Base-by-base conservation (phyloP, 2,888 invertebrate genomes). In the Cremastinae sp. region DNA sequence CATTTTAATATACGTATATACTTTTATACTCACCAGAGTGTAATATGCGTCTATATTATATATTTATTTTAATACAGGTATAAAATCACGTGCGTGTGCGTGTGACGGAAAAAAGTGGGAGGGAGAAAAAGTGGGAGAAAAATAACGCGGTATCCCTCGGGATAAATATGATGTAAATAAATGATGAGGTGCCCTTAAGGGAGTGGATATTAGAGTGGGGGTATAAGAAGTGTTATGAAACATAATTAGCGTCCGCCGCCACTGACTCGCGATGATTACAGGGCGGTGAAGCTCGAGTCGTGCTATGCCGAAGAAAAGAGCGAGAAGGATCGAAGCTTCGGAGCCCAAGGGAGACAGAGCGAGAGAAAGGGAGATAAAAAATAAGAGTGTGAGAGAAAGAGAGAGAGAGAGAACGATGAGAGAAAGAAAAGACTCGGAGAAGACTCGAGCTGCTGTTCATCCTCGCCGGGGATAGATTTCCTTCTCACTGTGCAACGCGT, bases 161-260 rank as follows among this genome's bases (percentile, higher is more conserved):
- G 86, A 86, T 85, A 87, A 89, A 88, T 88, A 88, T 85, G 89
- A 89, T 89, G 89, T 88, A 89, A 89, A 89, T 89, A 88, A 89
- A 89, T 88, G 88, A 88, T 85, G 89, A 89, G 87, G 84, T 87
- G 86, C 87, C 88, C 87, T 87, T 88, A 87, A 88, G 87, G 88
- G 87, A 87, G 86, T 84, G 83, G 87, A 86, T 84, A 85, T 84
- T 83, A 83, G 87, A n/a, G 88, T 84, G 86, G 88, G 89, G 87
- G 87, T 89, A 89, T n/a, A n/a, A 89, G 89, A 89, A 89, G 89
- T 89, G 89, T 89, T 89, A 89, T 89, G 89, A 89, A 89, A 89
- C 87, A 89, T 89, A 89, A 89, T 89, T 89, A 89, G 89, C 89
- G 87, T 84, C 86, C 89, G 87, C 89, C 88, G 88, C 89, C 89